Percentiles rank a stretch among this genome's conserved stretches.
Conservation (phyloP, 2,113 vertebrate species). For the Gobius niger region DNA sequence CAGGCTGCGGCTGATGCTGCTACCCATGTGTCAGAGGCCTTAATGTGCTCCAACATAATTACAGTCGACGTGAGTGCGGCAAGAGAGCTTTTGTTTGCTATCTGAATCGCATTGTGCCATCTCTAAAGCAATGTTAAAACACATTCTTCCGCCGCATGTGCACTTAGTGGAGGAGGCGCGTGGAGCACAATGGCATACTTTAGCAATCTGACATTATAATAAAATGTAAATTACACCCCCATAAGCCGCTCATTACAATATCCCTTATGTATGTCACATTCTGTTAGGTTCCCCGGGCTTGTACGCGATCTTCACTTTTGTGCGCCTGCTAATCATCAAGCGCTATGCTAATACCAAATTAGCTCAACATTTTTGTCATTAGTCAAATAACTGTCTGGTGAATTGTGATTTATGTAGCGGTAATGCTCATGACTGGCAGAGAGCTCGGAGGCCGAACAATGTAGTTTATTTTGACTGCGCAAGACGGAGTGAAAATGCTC, state of each 20-base stretch:
- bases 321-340: constrained; percentile 23
- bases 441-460: constrained; percentile 16
- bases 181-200: constrained; percentile 29
- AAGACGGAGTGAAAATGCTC: constrained; percentile 19
- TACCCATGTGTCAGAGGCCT: constrained; percentile 31
- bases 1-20: constrained; percentile 21
- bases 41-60: constrained; percentile 45
- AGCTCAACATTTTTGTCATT: constrained; percentile 30
- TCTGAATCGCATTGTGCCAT: constrained; percentile 35
- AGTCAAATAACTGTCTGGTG: constrained; percentile 5
- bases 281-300: constrained; percentile 46
- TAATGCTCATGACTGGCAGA: constrained; percentile 11
- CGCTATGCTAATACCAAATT: constrained; percentile 30
- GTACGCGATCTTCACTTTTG: constrained; percentile 43
- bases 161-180: constrained; percentile 33
- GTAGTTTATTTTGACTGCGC: constrained; percentile 36
- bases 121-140: constrained; percentile 38
- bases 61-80: constrained; percentile 32
- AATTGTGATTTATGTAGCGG: constrained; percentile 6
- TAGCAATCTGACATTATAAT: constrained; percentile 46
- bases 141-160: constrained; percentile 11
- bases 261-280: constrained; percentile 32
- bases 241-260: constrained; percentile 47
- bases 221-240: constrained; percentile 57
- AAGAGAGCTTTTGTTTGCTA: constrained; percentile 22